These are phyloP conservation scores for Seriola aureovittata DNA, from an alignment of 2,113 vertebrate genomes.

Conservation along the genomic window DNA sequence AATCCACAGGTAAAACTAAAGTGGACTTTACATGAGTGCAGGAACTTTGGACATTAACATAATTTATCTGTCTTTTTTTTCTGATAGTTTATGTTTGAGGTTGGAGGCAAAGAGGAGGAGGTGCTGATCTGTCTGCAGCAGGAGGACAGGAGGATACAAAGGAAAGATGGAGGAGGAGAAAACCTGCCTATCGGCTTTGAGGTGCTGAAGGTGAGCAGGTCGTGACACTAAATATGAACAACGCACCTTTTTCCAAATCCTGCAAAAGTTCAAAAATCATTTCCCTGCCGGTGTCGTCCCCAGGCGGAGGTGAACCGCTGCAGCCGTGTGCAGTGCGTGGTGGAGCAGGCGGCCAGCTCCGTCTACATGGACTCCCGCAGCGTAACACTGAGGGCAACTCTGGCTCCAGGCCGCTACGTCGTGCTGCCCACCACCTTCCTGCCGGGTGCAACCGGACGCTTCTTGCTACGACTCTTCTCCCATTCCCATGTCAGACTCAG, in stretches of 20 bases:
- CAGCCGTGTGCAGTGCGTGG: constrained; percentile 83
- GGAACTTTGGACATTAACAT: neutral
- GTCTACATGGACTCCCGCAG: constrained; percentile 89
- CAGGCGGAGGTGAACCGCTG: constrained; percentile 87
- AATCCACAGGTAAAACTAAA: constrained; percentile 85
- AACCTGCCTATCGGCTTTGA: constrained; percentile 89
- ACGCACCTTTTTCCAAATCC: rapidly evolving
- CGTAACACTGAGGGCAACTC: constrained; percentile 79
- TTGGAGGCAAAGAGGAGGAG: constrained; percentile 79
- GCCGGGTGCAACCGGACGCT: constrained; percentile 78
- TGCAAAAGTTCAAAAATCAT: rapidly evolving
- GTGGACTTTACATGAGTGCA: neutral
- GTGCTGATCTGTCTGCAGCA: constrained; percentile 88
- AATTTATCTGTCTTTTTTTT: neutral
- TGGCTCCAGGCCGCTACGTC: constrained; percentile 81
- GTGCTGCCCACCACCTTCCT: constrained; percentile 87
- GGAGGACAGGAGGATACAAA: constrained; percentile 83
- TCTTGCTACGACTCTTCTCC: constrained; percentile 85
- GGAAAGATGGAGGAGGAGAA: constrained; percentile 83
- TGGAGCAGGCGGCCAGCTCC: constrained; percentile 84
- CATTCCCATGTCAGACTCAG: constrained; percentile 78
- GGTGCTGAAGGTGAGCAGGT: constrained; percentile 82
- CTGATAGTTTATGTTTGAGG: constrained; percentile 85
- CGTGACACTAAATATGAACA: neutral
- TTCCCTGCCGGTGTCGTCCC: too few relatives aligned